A percentile compares a stretch with the other conserved stretches of the same genome.
phyloP scores from a whole-genome alignment of 2,113 vertebrate species.

The Pao palembangensis region DNA sequence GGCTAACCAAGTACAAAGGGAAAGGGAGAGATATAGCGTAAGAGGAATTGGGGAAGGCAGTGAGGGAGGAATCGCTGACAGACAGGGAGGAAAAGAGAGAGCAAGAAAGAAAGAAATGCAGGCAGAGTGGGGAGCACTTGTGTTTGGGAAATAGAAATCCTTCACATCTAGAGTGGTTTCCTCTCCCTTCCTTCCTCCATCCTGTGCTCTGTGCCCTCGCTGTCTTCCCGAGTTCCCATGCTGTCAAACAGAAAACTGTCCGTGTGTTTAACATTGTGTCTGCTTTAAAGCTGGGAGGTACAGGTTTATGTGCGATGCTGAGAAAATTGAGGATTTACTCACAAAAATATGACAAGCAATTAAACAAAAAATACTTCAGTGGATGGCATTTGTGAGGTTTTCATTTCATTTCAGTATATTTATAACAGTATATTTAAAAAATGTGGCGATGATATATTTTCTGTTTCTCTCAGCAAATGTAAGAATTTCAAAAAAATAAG shows the following conservation, averaged over 20 bases:
- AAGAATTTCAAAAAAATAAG: neutral
- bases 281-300: slow-evolving; percentile 10
- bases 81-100: slow-evolving; percentile 10
- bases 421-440: neutral
- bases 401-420: neutral
- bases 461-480: neutral
- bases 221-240: slow-evolving; percentile 44
- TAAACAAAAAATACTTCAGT: neutral
- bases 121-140: slow-evolving; percentile 65
- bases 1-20: slow-evolving; percentile 34
- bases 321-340: slow-evolving; percentile 9
- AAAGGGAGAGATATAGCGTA: slow-evolving; percentile 12
- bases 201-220: slow-evolving; percentile 55
- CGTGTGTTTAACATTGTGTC: slow-evolving; percentile 42
- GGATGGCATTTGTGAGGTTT: neutral
- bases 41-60: slow-evolving; percentile 15
- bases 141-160: slow-evolving; percentile 86
- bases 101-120: slow-evolving; percentile 9
- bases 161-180: slow-evolving; percentile 86
- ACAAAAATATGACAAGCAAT: slow-evolving; percentile 1
- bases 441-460: neutral
- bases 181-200: slow-evolving; percentile 74
- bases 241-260: slow-evolving; percentile 59
- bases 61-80: slow-evolving; percentile 9
- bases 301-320: neutral